Conservation (phyloP, 2,797 vertebrate species). For the Odontamblyopus rebecca region DNA sequence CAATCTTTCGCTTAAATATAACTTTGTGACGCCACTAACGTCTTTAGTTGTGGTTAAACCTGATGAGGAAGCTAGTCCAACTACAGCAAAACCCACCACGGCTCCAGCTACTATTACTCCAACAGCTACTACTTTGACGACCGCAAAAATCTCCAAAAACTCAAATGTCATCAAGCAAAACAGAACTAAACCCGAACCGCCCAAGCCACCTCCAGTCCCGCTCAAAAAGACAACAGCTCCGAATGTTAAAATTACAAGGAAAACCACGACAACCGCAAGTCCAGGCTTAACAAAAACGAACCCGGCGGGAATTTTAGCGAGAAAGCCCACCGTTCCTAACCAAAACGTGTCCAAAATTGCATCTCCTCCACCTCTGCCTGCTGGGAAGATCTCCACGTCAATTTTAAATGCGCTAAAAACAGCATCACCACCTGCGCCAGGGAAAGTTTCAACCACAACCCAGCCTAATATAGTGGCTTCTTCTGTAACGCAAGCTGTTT, state of each 20-base stretch:
- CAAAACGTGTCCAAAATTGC: slow-evolving; percentile 45
- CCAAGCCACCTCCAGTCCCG: slow-evolving; percentile 41
- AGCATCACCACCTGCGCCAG: slow-evolving; percentile 54
- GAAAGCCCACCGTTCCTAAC: slow-evolving; percentile 35
- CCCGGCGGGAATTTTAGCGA: slow-evolving; percentile 46
- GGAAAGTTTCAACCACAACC: slow-evolving; percentile 44
- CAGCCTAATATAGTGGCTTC: slow-evolving; percentile 20
- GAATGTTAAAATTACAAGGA: slow-evolving; percentile 50
- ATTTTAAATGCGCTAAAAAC: slow-evolving; percentile 47
- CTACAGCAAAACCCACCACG: slow-evolving; percentile 47
- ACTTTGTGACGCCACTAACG: slow-evolving; percentile 86
- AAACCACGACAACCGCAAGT: slow-evolving; percentile 41
- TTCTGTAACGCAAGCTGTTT: slow-evolving; percentile 19
- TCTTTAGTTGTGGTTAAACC: slow-evolving; percentile 85
- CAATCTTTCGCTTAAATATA: slow-evolving; percentile 85
- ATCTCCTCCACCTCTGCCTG: slow-evolving; percentile 31
- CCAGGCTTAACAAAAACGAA: slow-evolving; percentile 49
- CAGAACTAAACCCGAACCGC: slow-evolving; percentile 51
- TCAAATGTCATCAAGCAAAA: slow-evolving; percentile 33
- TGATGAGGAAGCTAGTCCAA: slow-evolving; percentile 67
- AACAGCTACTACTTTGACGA: slow-evolving; percentile 25
- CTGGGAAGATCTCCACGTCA: slow-evolving; percentile 44
- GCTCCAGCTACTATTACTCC: slow-evolving; percentile 45
- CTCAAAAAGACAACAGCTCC: slow-evolving; percentile 37
- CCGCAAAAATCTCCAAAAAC: slow-evolving; percentile 26